Evolutionary conservation across 1,140 invertebrate species (phyloP), one percentile per base, ranked within the genome.

Genomic region (Macrostomum lignano): DNA sequence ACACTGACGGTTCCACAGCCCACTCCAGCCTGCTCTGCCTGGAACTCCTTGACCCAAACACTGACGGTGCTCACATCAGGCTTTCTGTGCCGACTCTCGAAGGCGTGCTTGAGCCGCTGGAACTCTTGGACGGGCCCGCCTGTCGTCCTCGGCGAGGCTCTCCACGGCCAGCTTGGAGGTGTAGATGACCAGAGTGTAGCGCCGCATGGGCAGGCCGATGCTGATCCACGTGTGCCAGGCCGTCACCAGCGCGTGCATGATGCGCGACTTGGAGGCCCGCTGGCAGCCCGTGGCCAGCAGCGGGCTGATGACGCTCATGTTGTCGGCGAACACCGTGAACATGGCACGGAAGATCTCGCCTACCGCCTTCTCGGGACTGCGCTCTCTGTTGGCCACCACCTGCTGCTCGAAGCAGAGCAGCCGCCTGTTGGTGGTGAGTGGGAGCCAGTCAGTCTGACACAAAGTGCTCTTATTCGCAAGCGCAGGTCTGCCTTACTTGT

Each of bases 131-230:
- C 20, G 5, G 34, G 17, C 20, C 38, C 26, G n/a, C 29, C 7
- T 7, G 31, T n/a, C n/a, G n/a, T n/a, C n/a, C n/a, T n/a, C n/a
- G n/a, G n/a, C n/a, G n/a, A n/a, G n/a, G n/a, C n/a, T n/a, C n/a
- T n/a, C n/a, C n/a, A n/a, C n/a, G n/a, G n/a, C n/a, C n/a, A n/a
- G 23, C 17, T 41, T 35, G 6, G 11, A 21, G 3, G 38, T 31
- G 37, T 45, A 51, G 17, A 52, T 22, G 3, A 51, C 46, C 17
- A 55, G 40, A 37, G 52, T 51, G 6, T 52, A 33, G 22, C 40
- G 39, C 13, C 40, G 36, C 2, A 55, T 33, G 10, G 46, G 46
- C 7, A 55, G 38, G 4, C 51, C 51, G 17, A 44, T 42, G 28
- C 37, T 31, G 21, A 55, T 55, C 51, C 51, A 55, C 9, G 38